Conservation (phyloP, 2,797 vertebrate species). For the Neosalanx taihuensis region DNA sequence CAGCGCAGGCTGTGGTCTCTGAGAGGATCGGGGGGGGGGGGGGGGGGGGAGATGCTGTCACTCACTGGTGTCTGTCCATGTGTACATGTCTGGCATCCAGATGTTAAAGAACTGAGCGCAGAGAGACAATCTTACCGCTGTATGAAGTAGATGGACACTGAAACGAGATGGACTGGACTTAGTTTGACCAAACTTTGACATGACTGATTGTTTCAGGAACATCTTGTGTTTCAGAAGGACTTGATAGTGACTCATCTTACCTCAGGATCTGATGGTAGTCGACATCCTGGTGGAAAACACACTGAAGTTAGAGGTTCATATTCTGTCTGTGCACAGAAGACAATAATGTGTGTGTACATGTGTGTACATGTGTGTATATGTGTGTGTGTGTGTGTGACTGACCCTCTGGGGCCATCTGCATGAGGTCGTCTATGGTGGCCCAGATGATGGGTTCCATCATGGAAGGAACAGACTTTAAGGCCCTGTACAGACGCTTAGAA, state of each 20-base stretch:
- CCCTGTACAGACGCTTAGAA: slow-evolving; percentile 44
- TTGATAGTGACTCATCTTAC: not conserved
- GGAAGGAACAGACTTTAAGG: slow-evolving; percentile 26
- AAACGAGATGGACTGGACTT: no score
- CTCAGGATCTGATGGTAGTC: no score
- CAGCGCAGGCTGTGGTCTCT: slow-evolving; percentile 56
- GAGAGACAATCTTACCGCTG: slow-evolving; percentile 54
- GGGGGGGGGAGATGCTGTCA: not conserved
- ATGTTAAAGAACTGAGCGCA: not conserved
- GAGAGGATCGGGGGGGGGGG: slow-evolving; percentile 27
- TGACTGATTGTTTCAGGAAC: no score
- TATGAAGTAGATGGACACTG: slow-evolving; percentile 59
- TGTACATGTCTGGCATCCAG: not conserved
- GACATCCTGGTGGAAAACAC: no score
- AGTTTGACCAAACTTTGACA: no score
- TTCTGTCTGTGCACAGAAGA: no score
- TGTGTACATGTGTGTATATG: not conserved
- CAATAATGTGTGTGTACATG: not conserved
- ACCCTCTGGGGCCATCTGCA: slow-evolving; percentile 53
- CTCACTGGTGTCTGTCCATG: not conserved
- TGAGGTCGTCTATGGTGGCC: slow-evolving; percentile 46
- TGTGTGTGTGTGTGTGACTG: slow-evolving; percentile 20
- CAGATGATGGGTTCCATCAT: slow-evolving; percentile 48
- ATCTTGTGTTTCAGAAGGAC: no score
- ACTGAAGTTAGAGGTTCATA: no score